These are phyloP conservation scores for Anticlea derivata DNA, from an alignment of 2,888 invertebrate genomes.

Conservation along the genomic window DNA sequence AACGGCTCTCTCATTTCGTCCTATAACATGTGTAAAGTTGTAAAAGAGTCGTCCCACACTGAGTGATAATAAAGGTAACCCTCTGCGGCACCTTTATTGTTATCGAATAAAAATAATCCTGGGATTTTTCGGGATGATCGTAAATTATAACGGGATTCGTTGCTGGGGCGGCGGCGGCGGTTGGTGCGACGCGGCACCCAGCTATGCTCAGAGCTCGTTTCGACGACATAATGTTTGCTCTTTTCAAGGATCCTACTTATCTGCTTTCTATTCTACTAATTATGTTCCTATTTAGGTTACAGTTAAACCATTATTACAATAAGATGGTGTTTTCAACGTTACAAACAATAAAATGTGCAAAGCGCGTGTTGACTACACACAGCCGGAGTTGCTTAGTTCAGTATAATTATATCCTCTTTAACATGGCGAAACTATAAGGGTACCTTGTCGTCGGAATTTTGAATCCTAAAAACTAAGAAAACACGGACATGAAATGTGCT, in stretches of 20 bases:
- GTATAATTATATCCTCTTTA: too few relatives aligned
- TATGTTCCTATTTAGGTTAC: background rate
- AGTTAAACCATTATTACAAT: background rate
- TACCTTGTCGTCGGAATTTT: too few relatives aligned
- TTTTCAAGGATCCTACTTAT: conserved; percentile 7
- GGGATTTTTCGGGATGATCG: conserved; percentile 81
- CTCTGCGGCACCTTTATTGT: conserved; percentile 80
- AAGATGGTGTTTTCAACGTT: background rate
- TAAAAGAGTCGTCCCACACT: conserved; percentile 72
- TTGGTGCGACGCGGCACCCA: conserved; percentile 38
- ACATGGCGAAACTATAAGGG: too few relatives aligned
- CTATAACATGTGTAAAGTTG: conserved; percentile 74
- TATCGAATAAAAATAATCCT: conserved; percentile 84
- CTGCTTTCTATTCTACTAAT: too few relatives aligned
- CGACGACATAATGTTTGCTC: conserved; percentile 5
- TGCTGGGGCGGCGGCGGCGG: conserved; percentile 47
- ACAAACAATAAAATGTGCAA: too few relatives aligned
- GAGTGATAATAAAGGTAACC: conserved; percentile 84
- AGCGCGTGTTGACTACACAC: too few relatives aligned
- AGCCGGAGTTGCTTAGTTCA: too few relatives aligned
- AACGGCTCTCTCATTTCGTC: conserved; percentile 48
- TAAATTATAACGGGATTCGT: conserved; percentile 79
- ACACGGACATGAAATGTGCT: background rate
- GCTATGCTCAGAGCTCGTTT: conserved; percentile 19
- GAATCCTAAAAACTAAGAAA: background rate